Percentiles rank a stretch among this genome's conserved stretches.
Evolutionary conservation across 92 coral and sea anemone genomes (phyloP).

Genomic region (Phenganax subtilis): DNA sequence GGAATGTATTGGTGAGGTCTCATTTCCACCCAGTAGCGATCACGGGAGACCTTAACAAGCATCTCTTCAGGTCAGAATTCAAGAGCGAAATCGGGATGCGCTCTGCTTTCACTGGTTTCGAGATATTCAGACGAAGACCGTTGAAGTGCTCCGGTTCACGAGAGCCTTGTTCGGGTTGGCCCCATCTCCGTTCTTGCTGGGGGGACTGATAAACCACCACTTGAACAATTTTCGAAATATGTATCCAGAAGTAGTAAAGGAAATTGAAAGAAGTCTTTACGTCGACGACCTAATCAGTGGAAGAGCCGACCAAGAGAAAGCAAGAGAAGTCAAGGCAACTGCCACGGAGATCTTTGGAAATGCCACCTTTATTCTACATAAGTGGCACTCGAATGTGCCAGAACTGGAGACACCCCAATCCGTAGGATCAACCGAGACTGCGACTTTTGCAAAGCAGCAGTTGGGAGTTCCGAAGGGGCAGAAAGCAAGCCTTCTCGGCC

Average conservation of each 20-base stretch:
- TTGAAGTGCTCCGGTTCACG: conserved; percentile 6
- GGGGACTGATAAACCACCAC: conserved; percentile 41
- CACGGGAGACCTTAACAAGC: conserved; percentile 39
- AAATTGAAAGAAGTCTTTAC: conserved; percentile 46
- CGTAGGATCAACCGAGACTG: conserved; percentile 35
- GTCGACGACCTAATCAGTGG: conserved; percentile 63
- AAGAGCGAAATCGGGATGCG: conserved; percentile 6
- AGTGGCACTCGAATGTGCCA: conserved; percentile 61
- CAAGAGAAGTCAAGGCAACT: conserved; percentile 40
- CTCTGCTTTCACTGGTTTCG: conserved; percentile 11
- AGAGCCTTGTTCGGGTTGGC: conserved; percentile 6
- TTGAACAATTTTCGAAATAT: conserved; percentile 33
- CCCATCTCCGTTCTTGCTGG: conserved; percentile 39
- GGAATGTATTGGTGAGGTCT: conserved; percentile 29
- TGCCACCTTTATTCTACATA: conserved; percentile 50
- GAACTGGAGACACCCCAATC: conserved; percentile 43
- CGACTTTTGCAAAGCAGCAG: conserved; percentile 54
- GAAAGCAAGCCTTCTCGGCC: conserved; percentile 17
- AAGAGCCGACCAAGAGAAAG: conserved; percentile 42
- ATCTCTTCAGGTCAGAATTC: conserved; percentile 23
- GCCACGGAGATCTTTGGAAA: conserved; percentile 46
- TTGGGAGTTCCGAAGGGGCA: conserved; percentile 31
- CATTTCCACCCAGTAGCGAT: conserved; percentile 33
- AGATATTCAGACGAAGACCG: conserved; percentile 9
- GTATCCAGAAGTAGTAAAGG: conserved; percentile 40